phyloP scores from a whole-genome alignment of 53 echinoderm and acorn worm genomes.

The Apostichopus leukothele region DNA sequence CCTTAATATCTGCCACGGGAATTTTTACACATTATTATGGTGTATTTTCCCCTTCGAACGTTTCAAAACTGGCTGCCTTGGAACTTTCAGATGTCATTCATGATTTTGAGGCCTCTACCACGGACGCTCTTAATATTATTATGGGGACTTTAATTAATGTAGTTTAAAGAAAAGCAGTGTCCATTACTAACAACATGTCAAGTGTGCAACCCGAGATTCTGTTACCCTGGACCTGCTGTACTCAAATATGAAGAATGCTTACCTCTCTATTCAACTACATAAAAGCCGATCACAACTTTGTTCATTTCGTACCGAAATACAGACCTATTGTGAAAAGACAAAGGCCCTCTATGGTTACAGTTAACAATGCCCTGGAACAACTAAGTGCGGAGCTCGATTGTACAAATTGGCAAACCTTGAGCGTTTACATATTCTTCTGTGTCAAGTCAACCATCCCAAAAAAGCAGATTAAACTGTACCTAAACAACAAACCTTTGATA shows the following conservation, averaged over 20 bases:
- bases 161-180: constrained; percentile 7
- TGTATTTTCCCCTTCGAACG: constrained; percentile 6
- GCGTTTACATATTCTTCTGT: constrained; percentile 29
- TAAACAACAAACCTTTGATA: constrained; percentile 44
- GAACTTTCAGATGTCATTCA: neutral
- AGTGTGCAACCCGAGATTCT: neutral
- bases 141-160: constrained; percentile 13
- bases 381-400: neutral
- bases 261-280: neutral
- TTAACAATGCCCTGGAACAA: neutral
- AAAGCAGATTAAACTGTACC: constrained; percentile 33
- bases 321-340: constrained; percentile 10
- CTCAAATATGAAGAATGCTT: constrained; percentile 22
- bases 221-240: neutral
- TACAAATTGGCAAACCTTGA: neutral
- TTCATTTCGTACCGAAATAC: neutral
- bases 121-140: constrained; percentile 2
- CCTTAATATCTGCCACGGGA: neutral
- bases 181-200: constrained; percentile 22
- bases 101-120: neutral
- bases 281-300: constrained; percentile 18
- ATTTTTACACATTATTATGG: neutral
- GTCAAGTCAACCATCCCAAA: constrained; percentile 17
- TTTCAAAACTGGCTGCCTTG: constrained; percentile 12
- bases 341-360: neutral